Evolutionary conservation across 2,797 vertebrate species (phyloP).

Genomic region (Rhodeus uyekii): DNA sequence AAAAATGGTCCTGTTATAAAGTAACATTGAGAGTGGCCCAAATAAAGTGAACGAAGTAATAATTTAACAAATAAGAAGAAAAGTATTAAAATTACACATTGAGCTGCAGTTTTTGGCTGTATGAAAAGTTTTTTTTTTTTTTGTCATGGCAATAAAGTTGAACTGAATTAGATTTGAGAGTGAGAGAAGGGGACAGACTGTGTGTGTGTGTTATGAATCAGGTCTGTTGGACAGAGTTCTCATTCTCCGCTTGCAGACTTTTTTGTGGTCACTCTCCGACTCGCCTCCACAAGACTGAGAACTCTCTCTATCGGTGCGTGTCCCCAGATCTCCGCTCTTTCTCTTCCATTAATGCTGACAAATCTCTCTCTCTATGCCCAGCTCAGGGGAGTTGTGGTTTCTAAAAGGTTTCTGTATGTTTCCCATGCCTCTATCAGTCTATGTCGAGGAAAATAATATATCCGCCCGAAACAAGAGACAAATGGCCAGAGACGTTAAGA

Average conservation of each 20-base stretch:
- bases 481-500: slow-evolving; percentile 37
- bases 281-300: slow-evolving; percentile 8
- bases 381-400: slow-evolving; percentile 76
- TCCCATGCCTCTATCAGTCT: slow-evolving; percentile 76
- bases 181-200: background rate
- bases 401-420: slow-evolving; percentile 80
- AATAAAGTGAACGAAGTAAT: background rate
- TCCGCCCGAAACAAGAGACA: slow-evolving; percentile 77
- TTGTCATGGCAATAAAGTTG: background rate
- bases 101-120: background rate
- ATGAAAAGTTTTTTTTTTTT: background rate
- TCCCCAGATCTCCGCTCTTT: slow-evolving; percentile 4
- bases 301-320: slow-evolving; percentile 24
- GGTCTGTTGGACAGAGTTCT: background rate
- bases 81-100: background rate
- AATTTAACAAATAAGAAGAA: background rate
- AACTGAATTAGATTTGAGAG: background rate
- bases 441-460: slow-evolving; percentile 77
- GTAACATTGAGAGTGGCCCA: background rate
- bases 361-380: slow-evolving; percentile 48
- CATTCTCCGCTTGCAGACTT: background rate
- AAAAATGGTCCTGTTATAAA: background rate
- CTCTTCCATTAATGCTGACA: slow-evolving; percentile 49
- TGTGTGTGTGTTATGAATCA: background rate
- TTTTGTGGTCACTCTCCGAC: slow-evolving; percentile 19